A percentile compares a stretch with the other conserved stretches of the same genome.
Conservation (phyloP, 2,797 vertebrate species). For the Momotus momota region DNA sequence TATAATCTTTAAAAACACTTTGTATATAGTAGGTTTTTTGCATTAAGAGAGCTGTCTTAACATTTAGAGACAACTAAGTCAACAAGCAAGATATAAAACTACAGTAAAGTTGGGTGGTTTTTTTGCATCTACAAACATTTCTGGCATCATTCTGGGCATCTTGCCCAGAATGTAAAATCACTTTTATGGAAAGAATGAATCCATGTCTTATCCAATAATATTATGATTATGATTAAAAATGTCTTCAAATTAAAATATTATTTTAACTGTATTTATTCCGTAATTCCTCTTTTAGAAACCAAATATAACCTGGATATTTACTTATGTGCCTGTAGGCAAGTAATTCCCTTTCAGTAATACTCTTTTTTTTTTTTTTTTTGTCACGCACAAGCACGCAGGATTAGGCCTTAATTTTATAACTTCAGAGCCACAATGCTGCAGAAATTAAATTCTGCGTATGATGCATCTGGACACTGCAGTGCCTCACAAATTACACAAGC, state of each 20-base stretch:
- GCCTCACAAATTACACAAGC: background rate
- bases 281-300: background rate
- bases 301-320: constrained; percentile 2
- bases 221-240: constrained; percentile 12
- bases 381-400: background rate
- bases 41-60: background rate
- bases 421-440: background rate
- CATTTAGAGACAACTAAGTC: constrained; percentile 25
- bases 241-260: constrained; percentile 2
- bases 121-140: constrained; percentile 16
- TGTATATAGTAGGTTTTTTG: background rate
- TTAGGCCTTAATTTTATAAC: background rate
- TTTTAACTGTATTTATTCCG: background rate
- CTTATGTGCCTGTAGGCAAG: background rate
- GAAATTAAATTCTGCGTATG: background rate
- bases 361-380: background rate
- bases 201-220: background rate
- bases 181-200: constrained; percentile 19
- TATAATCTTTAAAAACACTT: constrained; percentile 26
- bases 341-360: background rate
- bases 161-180: constrained; percentile 28
- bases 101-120: background rate
- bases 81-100: constrained; percentile 23
- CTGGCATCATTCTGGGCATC: background rate
- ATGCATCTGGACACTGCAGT: background rate